Evolutionary conservation across 2,797 vertebrate genomes (phyloP).

Genomic region (Ctenopoma kingsleyae): DNA sequence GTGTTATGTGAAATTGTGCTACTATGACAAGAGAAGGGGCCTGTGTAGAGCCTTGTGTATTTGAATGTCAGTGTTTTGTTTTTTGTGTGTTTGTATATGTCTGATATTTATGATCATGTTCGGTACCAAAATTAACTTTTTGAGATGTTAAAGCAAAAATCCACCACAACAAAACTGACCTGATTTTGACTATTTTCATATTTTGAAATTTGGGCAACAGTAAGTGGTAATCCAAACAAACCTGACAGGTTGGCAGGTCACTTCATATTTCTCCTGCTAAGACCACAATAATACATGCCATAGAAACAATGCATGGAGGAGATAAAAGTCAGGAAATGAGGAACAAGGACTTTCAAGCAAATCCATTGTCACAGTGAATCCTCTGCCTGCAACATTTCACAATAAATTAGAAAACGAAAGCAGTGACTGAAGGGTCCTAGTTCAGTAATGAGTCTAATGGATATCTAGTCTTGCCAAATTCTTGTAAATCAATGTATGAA

Average conservation of each 20-base stretch:
- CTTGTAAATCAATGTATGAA: not conserved
- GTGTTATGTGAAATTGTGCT: not conserved
- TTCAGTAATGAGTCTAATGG: too few species aligned
- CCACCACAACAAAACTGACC: slow-evolving; percentile 4
- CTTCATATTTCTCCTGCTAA: not conserved
- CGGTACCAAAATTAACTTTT: slow-evolving; percentile 15
- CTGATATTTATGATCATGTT: slow-evolving; percentile 10
- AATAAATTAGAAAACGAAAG: too few species aligned
- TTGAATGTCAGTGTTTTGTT: slow-evolving; percentile 9
- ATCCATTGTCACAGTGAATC: too few species aligned
- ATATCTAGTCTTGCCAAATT: too few species aligned
- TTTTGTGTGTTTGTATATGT: not conserved
- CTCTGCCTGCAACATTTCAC: too few species aligned
- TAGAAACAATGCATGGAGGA: too few species aligned
- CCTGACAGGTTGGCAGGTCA: too few species aligned
- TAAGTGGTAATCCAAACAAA: too few species aligned
- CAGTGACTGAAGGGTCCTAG: too few species aligned
- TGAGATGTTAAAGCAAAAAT: slow-evolving; percentile 32
- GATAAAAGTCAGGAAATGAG: too few species aligned
- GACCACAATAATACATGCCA: not conserved
- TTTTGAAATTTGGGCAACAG: too few species aligned
- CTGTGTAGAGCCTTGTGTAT: slow-evolving; percentile 33
- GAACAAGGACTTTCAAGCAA: too few species aligned
- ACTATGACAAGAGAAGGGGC: slow-evolving; percentile 12
- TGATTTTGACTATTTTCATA: not conserved